Conservation (phyloP, 35 echinoderm and acorn worm genomes). For the Hemicentrotus pulcherrimus region DNA sequence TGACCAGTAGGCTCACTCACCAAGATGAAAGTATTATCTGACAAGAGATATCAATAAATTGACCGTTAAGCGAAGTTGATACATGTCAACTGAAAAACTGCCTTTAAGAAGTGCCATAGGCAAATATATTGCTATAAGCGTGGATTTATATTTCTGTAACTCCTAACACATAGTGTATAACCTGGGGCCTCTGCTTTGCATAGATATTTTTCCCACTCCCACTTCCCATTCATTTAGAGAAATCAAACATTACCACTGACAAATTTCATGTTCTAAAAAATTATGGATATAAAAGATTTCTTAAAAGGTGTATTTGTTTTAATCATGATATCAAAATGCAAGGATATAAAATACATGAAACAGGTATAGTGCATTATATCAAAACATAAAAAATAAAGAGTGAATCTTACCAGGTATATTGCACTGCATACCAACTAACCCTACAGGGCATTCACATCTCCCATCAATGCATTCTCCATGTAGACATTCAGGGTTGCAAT, state of each 20-base stretch:
- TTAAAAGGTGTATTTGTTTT: too few relatives aligned
- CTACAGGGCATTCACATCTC: constrained; percentile 69
- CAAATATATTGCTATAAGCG: too few relatives aligned
- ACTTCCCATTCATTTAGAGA: too few relatives aligned
- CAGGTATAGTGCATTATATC: not conserved
- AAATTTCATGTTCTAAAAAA: too few relatives aligned
- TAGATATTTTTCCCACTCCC: too few relatives aligned
- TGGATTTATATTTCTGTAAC: too few relatives aligned
- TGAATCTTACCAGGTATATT: constrained; percentile 74
- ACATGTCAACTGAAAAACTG: not conserved
- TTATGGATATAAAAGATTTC: too few relatives aligned
- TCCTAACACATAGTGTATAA: too few relatives aligned
- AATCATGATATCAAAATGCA: too few relatives aligned
- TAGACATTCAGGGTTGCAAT: constrained; percentile 74
- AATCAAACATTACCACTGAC: too few relatives aligned
- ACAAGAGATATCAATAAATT: not conserved
- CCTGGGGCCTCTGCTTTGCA: too few relatives aligned
- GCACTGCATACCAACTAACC: constrained; percentile 74
- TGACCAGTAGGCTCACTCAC: constrained; percentile 60
- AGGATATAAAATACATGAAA: not conserved
- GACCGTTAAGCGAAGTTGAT: not conserved
- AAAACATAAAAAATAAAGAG: not conserved
- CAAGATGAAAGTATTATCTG: constrained; percentile 77
- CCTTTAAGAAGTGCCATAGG: not conserved
- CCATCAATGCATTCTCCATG: constrained; percentile 79